phyloP scores from a whole-genome alignment of 92 coral and sea anemone genomes.

The Paragorgia papillata region DNA sequence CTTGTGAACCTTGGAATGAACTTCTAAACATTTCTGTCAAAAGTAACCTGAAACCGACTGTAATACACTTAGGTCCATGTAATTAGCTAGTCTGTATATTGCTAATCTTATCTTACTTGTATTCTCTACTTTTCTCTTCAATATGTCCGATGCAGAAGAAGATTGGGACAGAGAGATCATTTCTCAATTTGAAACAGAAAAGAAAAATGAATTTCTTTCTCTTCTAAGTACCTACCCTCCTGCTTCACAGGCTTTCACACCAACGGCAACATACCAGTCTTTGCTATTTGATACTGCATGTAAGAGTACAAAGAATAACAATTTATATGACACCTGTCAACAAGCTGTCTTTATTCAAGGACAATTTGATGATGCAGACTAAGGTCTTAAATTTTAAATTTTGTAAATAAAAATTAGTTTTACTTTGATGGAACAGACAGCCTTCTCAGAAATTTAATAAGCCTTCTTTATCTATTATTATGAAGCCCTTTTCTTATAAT shows the following conservation, averaged over 20 bases:
- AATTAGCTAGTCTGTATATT: too few species aligned
- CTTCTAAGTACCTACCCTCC: conserved; percentile 69
- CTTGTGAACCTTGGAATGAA: too few species aligned
- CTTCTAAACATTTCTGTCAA: too few species aligned
- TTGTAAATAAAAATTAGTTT: background rate
- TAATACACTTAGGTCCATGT: too few species aligned
- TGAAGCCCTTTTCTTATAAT: too few species aligned
- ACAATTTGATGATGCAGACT: conserved; percentile 43
- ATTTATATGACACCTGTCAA: background rate
- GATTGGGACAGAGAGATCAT: conserved; percentile 82
- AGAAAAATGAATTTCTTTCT: conserved; percentile 63
- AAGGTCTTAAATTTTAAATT: background rate
- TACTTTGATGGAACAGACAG: too few species aligned
- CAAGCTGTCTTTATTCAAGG: conserved; percentile 14
- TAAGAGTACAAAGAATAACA: background rate
- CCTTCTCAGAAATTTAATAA: too few species aligned
- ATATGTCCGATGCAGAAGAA: conserved; percentile 8
- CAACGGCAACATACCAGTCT: conserved; percentile 77
- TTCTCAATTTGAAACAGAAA: conserved; percentile 39
- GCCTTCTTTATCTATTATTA: too few species aligned
- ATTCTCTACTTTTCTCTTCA: background rate
- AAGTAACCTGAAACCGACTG: too few species aligned
- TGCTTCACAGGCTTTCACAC: conserved; percentile 73
- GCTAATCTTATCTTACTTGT: too few species aligned
- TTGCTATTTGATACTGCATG: conserved; percentile 34